Conservation (phyloP, 1,140 invertebrate genomes). For the Idris sp. region DNA sequence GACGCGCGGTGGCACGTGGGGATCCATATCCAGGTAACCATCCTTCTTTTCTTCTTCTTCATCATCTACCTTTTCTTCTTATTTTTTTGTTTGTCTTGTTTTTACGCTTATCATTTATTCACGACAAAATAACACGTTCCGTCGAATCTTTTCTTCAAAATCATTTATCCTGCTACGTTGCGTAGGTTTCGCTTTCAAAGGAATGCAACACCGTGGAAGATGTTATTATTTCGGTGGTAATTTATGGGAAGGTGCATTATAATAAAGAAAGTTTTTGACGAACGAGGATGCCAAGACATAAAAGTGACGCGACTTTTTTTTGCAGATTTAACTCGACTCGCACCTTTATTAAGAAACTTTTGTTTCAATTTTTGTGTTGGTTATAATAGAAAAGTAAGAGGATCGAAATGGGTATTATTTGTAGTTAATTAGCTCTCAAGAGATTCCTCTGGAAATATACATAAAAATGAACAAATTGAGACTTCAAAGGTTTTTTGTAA, state of each 20-base stretch:
- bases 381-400: too few relatives aligned
- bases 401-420: too few relatives aligned
- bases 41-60: neutral
- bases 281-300: slow-evolving; percentile 5
- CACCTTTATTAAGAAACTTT: too few relatives aligned
- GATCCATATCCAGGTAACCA: slow-evolving; percentile 76
- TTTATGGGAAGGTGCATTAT: slow-evolving; percentile 33
- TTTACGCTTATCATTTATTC: slow-evolving; percentile 36
- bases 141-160: slow-evolving; percentile 44
- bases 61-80: slow-evolving; percentile 1
- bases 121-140: slow-evolving; percentile 36
- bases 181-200: slow-evolving; percentile 46
- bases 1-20: slow-evolving; percentile 78
- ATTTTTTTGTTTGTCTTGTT: too few relatives aligned
- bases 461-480: too few relatives aligned
- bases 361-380: too few relatives aligned
- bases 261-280: slow-evolving; percentile 33
- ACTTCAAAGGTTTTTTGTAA: too few relatives aligned
- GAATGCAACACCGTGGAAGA: slow-evolving; percentile 15
- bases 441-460: too few relatives aligned
- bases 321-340: too few relatives aligned
- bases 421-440: too few relatives aligned
- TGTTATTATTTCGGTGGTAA: slow-evolving; percentile 32
- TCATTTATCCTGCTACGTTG: slow-evolving; percentile 40
- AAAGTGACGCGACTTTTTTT: slow-evolving; percentile 20